These are phyloP conservation scores for Andrena dorsata DNA, from an alignment of 2,888 invertebrate species.

Conservation along the genomic window DNA sequence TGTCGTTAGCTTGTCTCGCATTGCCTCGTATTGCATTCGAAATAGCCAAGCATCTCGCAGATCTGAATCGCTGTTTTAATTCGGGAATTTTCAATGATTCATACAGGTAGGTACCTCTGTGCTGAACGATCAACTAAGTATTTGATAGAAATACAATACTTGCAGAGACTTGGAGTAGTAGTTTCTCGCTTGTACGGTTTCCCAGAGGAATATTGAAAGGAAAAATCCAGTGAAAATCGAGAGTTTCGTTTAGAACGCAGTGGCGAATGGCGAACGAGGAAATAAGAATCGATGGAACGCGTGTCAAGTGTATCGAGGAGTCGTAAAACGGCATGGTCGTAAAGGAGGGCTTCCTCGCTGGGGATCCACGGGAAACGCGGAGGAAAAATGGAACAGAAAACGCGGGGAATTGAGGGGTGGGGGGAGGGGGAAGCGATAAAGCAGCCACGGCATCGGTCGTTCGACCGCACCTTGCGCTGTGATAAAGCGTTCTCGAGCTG, in stretches of 20 bases:
- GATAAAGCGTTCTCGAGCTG: conserved; percentile 65
- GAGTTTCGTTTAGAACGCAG: conserved; percentile 38
- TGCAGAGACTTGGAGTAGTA: no score
- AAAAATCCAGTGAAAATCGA: conserved; percentile 8
- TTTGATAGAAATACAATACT: no score
- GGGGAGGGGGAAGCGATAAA: conserved; percentile 57
- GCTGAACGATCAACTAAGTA: no score
- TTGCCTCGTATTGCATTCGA: no score
- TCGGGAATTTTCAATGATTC: no score
- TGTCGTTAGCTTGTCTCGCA: no score
- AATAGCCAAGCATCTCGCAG: no score
- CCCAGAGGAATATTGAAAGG: conserved; percentile 7
- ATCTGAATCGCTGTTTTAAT: no score
- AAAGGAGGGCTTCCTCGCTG: conserved; percentile 39
- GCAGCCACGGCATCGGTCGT: conserved; percentile 44
- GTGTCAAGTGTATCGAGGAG: conserved; percentile 49
- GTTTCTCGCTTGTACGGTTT: neutral
- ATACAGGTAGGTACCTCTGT: no score
- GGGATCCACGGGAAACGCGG: conserved; percentile 18
- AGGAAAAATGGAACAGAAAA: neutral
- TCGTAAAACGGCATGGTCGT: conserved; percentile 62
- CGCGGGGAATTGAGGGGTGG: neutral
- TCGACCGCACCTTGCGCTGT: conserved; percentile 67
- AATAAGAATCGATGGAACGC: conserved; percentile 28
- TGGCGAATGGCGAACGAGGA: conserved; percentile 15